A percentile compares a stretch with the other conserved stretches of the same genome.
Evolutionary conservation across 1,140 invertebrate species (phyloP).

Genomic region (Musca vetustissima): DNA sequence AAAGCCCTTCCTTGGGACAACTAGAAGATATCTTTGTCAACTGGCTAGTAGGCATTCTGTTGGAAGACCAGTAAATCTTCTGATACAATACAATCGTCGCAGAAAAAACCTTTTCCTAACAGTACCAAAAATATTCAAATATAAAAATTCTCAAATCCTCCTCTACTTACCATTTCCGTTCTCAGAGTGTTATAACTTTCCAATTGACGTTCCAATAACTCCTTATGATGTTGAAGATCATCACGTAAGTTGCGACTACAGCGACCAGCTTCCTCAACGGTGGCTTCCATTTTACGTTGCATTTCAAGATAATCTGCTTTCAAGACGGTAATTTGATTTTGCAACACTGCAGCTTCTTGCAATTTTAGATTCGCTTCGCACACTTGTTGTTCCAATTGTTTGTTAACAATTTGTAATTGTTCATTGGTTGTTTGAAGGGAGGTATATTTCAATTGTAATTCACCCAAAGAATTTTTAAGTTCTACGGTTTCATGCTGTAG

Average conservation of each 20-base stretch:
- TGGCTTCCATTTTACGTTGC: slow-evolving; percentile 9
- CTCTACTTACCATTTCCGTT: slow-evolving; percentile 4
- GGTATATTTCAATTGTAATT: slow-evolving; percentile 19
- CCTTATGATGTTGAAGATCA: slow-evolving; percentile 11
- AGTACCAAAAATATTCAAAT: no score
- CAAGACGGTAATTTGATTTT: not conserved
- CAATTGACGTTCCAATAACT: not conserved
- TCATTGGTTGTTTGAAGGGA: slow-evolving; percentile 2
- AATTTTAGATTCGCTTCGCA: not conserved
- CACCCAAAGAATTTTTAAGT: slow-evolving; percentile 3
- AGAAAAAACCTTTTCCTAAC: no score
- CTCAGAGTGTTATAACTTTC: not conserved
- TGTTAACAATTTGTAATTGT: not conserved
- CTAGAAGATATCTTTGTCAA: no score
- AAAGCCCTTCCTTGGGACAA: no score
- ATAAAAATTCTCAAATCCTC: no score
- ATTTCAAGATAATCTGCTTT: not conserved
- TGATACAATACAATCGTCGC: no score
- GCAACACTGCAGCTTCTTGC: not conserved
- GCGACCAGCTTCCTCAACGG: not conserved
- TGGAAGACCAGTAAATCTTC: no score
- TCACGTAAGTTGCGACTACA: not conserved
- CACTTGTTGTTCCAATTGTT: not conserved
- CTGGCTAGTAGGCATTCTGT: no score
- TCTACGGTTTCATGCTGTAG: not conserved